phyloP scores from a whole-genome alignment of 1,140 invertebrate genomes.

The Aphelenchoides avenae region DNA sequence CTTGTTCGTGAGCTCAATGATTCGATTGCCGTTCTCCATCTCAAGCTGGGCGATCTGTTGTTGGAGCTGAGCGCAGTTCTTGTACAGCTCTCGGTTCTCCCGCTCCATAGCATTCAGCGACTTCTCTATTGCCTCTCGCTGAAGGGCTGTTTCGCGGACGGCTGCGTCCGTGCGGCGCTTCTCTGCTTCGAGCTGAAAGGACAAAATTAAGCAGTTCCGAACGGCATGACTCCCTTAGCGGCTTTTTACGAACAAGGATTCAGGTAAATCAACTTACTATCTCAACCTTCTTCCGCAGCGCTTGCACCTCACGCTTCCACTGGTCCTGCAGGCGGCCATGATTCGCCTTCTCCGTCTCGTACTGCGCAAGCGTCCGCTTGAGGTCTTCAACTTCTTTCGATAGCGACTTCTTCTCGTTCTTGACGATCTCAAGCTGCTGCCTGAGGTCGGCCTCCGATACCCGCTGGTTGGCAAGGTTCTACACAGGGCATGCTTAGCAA shows the following conservation, averaged over 20 bases:
- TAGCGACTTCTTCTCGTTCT: constrained; percentile 51
- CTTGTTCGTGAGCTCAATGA: constrained; percentile 55
- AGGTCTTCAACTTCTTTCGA: constrained; percentile 53
- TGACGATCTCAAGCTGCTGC: constrained; percentile 51
- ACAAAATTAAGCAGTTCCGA: too few species aligned
- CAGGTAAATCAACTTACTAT: constrained; percentile 53
- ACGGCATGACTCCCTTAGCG: too few species aligned
- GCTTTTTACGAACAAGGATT: too few species aligned
- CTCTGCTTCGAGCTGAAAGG: constrained; percentile 53
- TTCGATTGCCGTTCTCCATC: constrained; percentile 59
- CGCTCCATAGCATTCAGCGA: constrained; percentile 59
- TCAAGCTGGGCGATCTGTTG: constrained; percentile 59
- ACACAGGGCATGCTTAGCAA: too few species aligned
- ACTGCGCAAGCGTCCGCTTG: constrained; percentile 39
- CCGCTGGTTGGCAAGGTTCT: constrained; percentile 47
- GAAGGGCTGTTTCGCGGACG: constrained; percentile 58
- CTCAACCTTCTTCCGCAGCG: constrained; percentile 58
- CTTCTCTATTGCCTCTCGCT: constrained; percentile 58
- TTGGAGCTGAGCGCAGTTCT: constrained; percentile 59
- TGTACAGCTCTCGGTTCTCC: constrained; percentile 58
- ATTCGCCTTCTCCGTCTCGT: constrained; percentile 42
- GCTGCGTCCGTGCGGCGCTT: constrained; percentile 57
- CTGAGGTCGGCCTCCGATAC: constrained; percentile 49
- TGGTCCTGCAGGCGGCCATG: constrained; percentile 41
- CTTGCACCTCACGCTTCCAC: constrained; percentile 53